These are phyloP conservation scores for Otus sunia DNA, from an alignment of 2,113 vertebrate genomes.

Conservation along the genomic window DNA sequence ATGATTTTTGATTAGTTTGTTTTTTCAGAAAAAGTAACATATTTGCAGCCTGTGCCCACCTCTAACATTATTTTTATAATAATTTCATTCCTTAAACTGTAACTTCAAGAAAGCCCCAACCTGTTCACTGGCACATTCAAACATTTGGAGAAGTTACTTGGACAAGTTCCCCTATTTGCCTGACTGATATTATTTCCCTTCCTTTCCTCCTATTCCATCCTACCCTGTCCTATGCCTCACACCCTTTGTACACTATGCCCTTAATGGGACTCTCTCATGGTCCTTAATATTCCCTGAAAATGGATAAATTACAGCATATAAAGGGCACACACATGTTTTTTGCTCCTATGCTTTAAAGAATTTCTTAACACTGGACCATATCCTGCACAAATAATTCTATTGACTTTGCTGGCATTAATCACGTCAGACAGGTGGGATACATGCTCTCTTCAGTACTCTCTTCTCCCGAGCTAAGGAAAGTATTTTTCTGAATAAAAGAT, in stretches of 20 bases:
- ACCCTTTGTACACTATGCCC: neutral
- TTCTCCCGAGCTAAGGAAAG: neutral
- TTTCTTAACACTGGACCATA: neutral
- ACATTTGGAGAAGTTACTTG: neutral
- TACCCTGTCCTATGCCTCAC: neutral
- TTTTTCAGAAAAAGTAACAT: neutral
- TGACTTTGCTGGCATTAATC: neutral
- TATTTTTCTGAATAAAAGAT: neutral
- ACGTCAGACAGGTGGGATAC: neutral
- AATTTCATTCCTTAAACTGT: neutral
- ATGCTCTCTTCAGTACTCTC: neutral
- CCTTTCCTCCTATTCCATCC: neutral
- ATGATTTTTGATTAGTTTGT: conserved; percentile 1
- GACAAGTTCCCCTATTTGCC: neutral
- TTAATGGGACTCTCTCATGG: neutral
- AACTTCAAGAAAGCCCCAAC: neutral
- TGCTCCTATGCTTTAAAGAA: neutral
- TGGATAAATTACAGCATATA: neutral
- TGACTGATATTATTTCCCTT: neutral
- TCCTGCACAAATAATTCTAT: neutral
- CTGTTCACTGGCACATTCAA: neutral
- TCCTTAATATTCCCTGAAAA: neutral
- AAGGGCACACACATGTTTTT: neutral
- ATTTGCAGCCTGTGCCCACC: neutral
- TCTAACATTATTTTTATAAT: neutral